These are phyloP conservation scores for Strigamia maritima DNA, from an alignment of 2,888 invertebrate genomes.

Conservation along the genomic window DNA sequence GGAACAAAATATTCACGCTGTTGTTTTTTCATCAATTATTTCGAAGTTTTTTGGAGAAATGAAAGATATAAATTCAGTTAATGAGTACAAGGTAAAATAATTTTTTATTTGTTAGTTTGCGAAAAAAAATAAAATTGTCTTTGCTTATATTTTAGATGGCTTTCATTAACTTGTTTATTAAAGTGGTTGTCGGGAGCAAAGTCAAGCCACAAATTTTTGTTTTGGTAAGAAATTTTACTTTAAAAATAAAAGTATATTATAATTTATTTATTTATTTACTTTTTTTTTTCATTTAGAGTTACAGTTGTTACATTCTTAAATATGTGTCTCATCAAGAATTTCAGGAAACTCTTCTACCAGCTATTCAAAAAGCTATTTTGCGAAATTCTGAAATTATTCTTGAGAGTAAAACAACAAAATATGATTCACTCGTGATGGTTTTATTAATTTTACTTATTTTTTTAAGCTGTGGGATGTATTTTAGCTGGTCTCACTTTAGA, in stretches of 20 bases:
- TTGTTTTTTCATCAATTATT: slow-evolving; percentile 65
- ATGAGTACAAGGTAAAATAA: slow-evolving; percentile 59
- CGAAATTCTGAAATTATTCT: slow-evolving; percentile 89
- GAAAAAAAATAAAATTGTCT: neutral
- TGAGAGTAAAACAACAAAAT: slow-evolving; percentile 56
- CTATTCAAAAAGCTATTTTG: slow-evolving; percentile 84
- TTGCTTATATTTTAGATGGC: slow-evolving; percentile 55
- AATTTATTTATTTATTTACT: neutral
- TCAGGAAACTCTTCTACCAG: slow-evolving; percentile 70
- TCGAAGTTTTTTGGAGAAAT: slow-evolving; percentile 60
- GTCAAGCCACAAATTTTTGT: slow-evolving; percentile 67
- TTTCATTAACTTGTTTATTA: slow-evolving; percentile 61
- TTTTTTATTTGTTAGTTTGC: slow-evolving; percentile 12
- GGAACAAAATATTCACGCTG: slow-evolving; percentile 59
- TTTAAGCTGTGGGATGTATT: slow-evolving; percentile 65
- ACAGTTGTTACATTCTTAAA: slow-evolving; percentile 65
- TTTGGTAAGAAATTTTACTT: slow-evolving; percentile 37
- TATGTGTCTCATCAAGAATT: slow-evolving; percentile 66
- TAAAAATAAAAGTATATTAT: neutral
- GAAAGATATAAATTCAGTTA: slow-evolving; percentile 56
- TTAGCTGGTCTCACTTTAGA: slow-evolving; percentile 69
- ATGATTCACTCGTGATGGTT: neutral
- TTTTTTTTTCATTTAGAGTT: slow-evolving; percentile 49
- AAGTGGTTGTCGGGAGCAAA: slow-evolving; percentile 74
- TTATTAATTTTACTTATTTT: slow-evolving; percentile 40